Base-by-base conservation (phyloP, 2,888 invertebrate genomes). In the Epirrhoe alternata region DNA sequence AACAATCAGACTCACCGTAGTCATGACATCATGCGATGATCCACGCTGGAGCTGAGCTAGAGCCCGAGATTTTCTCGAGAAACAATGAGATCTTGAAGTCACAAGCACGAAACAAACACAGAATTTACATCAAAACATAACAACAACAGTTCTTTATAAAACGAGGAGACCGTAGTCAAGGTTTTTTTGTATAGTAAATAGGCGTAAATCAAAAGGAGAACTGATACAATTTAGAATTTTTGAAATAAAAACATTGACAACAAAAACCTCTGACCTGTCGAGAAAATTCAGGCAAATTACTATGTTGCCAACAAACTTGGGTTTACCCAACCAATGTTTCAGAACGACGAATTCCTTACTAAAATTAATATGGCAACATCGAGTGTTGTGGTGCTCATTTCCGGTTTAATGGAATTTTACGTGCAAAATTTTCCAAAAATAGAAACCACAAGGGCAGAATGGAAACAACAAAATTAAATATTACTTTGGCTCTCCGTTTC, bases 1-100 rank as follows among this genome's bases (percentile, higher is more conserved):
- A 75, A 76, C 67, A 71, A 66, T 65, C 72, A 76, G 73, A 85
- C 87, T 89, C 69, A 89, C 88, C 87, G 84, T 84, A 78, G 78
- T 86, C 82, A 84, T 87, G 83, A 85, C 83, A 86, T 85, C 83
- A 83, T 74, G 69, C 77, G 76, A 77, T 72, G 33, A 54, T 66
- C 58, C 47, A 12, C 6, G 14, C 30, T 14, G 50, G 30, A 8
- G 31, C 30, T 66, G 61, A 65, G 64, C 74, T 74, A 69, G 33
- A 56, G 12, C 31, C 45, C 64, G 69, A 77, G 70, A 76, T 77
- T 79, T 73, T 75, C 71, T 69, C 74, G 49, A 68, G 72, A 75
- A 79, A 81, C 79, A 82, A 77, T 76, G 71, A 67, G 54, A 64
- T 60, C 45, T 50, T 60, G 61, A 57, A 68, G 42, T 59, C 71